Evolutionary conservation across 2,888 invertebrate genomes (phyloP).

Genomic region (Megaustenia siamemsis): DNA sequence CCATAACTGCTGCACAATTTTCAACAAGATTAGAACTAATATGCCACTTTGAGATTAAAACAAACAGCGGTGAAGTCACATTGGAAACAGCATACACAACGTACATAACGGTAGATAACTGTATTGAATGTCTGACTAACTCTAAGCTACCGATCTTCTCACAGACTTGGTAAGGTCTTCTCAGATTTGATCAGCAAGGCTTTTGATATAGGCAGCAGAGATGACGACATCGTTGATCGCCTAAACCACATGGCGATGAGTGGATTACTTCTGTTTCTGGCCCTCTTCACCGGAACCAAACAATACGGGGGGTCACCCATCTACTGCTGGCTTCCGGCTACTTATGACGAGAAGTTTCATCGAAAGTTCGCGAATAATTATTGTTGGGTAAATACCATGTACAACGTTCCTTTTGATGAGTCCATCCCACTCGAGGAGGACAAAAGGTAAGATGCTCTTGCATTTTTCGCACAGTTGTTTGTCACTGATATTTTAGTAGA

Average conservation of each 20-base stretch:
- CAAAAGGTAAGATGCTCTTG: slow-evolving; percentile 44
- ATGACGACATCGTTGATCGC: slow-evolving; percentile 53
- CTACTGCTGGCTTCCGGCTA: slow-evolving; percentile 60
- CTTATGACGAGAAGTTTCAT: slow-evolving; percentile 55
- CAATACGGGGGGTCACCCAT: slow-evolving; percentile 60
- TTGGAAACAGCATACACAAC: no score
- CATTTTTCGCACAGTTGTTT: no score
- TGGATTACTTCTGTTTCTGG: slow-evolving; percentile 46
- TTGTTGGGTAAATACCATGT: slow-evolving; percentile 59
- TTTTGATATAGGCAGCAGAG: slow-evolving; percentile 14
- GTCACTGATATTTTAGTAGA: no score
- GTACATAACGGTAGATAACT: no score
- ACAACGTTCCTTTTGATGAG: slow-evolving; percentile 58
- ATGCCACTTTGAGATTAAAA: no score
- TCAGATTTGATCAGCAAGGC: not conserved
- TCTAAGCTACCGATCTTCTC: not conserved
- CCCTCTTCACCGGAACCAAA: slow-evolving; percentile 49
- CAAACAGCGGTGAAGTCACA: no score
- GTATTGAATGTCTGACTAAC: no score
- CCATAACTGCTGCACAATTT: no score
- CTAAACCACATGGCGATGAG: slow-evolving; percentile 53
- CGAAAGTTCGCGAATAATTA: slow-evolving; percentile 56
- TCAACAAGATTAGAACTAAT: no score
- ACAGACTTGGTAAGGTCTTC: not conserved
- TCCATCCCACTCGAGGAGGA: slow-evolving; percentile 54